phyloP scores from a whole-genome alignment of 2,888 invertebrate species.

The Tiliacea aurago region DNA sequence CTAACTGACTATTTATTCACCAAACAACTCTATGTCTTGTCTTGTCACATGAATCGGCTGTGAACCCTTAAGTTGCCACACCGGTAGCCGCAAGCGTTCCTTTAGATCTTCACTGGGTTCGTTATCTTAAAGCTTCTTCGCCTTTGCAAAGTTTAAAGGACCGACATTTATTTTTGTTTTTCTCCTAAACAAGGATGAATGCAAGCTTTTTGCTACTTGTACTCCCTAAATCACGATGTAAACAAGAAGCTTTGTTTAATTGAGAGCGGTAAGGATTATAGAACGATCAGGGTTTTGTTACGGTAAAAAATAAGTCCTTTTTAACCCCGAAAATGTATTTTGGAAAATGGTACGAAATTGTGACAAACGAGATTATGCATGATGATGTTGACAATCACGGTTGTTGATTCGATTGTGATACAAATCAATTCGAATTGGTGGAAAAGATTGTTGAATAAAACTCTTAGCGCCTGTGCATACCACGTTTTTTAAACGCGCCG shows the following conservation, averaged over 20 bases:
- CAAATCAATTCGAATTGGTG: neutral
- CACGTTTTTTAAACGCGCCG: too few species aligned
- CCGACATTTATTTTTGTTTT: conserved; percentile 48
- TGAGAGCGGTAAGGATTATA: conserved; percentile 8
- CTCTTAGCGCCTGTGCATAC: too few species aligned
- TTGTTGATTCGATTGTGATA: neutral
- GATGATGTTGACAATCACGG: neutral
- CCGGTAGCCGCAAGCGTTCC: conserved; percentile 39
- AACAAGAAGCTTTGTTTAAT: conserved; percentile 23
- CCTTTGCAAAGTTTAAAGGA: conserved; percentile 40
- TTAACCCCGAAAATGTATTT: neutral
- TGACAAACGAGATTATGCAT: neutral
- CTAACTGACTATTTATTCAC: conserved; percentile 19
- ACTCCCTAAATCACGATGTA: conserved; percentile 24
- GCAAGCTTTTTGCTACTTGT: conserved; percentile 18
- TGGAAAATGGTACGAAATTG: neutral
- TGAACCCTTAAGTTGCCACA: conserved; percentile 35
- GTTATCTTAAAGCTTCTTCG: conserved; percentile 45
- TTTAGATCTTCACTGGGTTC: conserved; percentile 50
- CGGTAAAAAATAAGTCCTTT: neutral
- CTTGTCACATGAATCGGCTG: conserved; percentile 22
- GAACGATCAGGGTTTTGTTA: neutral
- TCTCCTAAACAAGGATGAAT: conserved; percentile 39
- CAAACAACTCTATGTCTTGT: conserved; percentile 14
- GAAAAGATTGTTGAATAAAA: too few species aligned